Base-by-base conservation (phyloP, 2,888 invertebrate genomes). In the Clunio marinus region DNA sequence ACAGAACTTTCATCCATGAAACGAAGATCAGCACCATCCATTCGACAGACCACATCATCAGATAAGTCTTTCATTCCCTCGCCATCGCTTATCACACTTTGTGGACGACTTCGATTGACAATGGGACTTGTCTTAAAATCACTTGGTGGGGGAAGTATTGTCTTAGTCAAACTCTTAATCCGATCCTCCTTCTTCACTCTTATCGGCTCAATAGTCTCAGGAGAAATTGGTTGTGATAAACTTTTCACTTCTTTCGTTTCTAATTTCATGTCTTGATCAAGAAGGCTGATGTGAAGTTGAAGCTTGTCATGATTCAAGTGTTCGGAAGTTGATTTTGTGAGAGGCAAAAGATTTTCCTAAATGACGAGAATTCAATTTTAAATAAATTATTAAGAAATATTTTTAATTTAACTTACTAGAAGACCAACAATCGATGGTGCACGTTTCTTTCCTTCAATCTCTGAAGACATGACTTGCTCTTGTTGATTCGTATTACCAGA, bases 1-100 rank as follows among this genome's bases (percentile, higher is more conserved):
- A 93, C 84, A 27, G 92, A 93, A 77, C 93, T 93, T 76, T 94
- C 93, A 76, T 94, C 94, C 93, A 94, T 93, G 77, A 85, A 94
- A 58, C 90, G 84, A 67, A 94, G 80, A 78, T 94, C 93, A n/a
- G 90, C 89, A 70, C 88, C 89, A 75, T 93, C 92, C 78, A 93
- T 82, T 62, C 88, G 88, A 20, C 87, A 84, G 70, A 93, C 81
- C 70, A 91, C 83, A 76, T 93, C 92, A 74, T 87, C 91, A 37
- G 87, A 66, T 24, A 66, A 66, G 15, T 68, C 68, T 37, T 51
- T 68, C n/a, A 58, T 37, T 13, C 55, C 66, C 22, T 66, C 66
- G 28, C 55, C 55, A 20, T 68, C 58, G 25, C 68, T 68, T 25
- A 68, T 25, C 17, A 68, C 58, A 20, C 68, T 68, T 17, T 68